A percentile compares a stretch with the other conserved stretches of the same genome.
phyloP scores from a whole-genome alignment of 2,797 vertebrate species.

The Petrocephalus schoutedeni region DNA sequence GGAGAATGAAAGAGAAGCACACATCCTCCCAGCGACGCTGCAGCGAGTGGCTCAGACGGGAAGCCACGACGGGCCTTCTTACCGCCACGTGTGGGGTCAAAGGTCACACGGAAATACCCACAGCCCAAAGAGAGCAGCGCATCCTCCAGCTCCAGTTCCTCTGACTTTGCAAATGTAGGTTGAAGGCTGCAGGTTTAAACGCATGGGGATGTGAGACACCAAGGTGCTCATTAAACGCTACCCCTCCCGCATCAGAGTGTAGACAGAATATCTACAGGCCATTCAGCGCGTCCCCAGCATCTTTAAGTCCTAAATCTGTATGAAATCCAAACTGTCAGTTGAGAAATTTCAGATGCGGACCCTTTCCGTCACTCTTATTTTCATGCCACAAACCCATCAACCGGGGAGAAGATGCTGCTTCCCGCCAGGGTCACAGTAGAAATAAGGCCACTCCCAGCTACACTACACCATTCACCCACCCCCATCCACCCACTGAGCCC shows the following conservation, averaged over 20 bases:
- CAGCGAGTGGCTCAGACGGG: background rate
- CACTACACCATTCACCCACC: background rate
- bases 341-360: background rate
- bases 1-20: background rate
- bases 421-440: background rate
- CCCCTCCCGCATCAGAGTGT: background rate
- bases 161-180: constrained; percentile 14
- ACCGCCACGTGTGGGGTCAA: background rate
- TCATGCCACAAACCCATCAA: background rate
- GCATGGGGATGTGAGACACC: background rate
- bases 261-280: background rate
- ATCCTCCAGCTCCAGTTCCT: background rate
- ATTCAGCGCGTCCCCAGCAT: background rate
- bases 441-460: background rate
- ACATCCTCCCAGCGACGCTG: background rate
- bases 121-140: background rate
- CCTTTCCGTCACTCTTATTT: background rate
- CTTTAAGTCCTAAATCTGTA: background rate
- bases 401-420: background rate
- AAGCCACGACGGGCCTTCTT: background rate
- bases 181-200: background rate
- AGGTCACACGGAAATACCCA: background rate
- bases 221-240: background rate
- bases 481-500: background rate
- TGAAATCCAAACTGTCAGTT: background rate